Evolutionary conservation across 2,797 vertebrate species (phyloP).

Genomic region (Eurystomus glaucurus): DNA sequence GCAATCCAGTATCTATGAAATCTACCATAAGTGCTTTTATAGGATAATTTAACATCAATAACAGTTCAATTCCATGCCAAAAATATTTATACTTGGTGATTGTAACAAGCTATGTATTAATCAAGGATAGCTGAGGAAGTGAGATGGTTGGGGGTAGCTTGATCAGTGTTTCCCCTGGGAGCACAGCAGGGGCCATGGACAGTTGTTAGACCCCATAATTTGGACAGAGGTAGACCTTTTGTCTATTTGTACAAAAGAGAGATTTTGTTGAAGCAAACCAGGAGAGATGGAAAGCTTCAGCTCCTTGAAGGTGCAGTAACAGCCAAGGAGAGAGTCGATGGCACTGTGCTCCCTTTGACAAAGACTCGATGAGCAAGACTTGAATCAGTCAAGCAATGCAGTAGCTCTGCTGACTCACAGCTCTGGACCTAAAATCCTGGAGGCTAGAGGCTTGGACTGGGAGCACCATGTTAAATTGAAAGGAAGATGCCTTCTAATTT

Average conservation of each 20-base stretch:
- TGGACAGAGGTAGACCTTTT: background rate
- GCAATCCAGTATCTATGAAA: slow-evolving; percentile 34
- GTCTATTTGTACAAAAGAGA: background rate
- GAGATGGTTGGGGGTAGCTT: rapidly evolving
- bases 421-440: slow-evolving; percentile 28
- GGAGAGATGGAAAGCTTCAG: background rate
- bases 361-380: background rate
- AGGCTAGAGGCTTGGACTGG: background rate
- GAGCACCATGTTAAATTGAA: background rate
- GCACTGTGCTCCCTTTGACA: background rate
- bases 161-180: background rate
- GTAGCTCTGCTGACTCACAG: slow-evolving; percentile 31
- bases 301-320: background rate
- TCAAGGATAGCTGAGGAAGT: background rate
- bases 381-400: background rate
- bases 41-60: slow-evolving; percentile 41
- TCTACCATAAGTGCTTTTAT: slow-evolving; percentile 51
- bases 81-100: slow-evolving; percentile 34
- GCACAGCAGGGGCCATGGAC: background rate
- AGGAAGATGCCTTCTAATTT: slow-evolving; percentile 48
- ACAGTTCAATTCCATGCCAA: slow-evolving; percentile 24
- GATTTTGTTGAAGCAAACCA: background rate
- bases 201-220: background rate
- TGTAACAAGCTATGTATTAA: background rate
- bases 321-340: background rate